A percentile compares a stretch with the other conserved stretches of the same genome.
These are phyloP conservation scores for Mobula birostris DNA, from an alignment of 2,113 vertebrate species.

Conservation along the genomic window DNA sequence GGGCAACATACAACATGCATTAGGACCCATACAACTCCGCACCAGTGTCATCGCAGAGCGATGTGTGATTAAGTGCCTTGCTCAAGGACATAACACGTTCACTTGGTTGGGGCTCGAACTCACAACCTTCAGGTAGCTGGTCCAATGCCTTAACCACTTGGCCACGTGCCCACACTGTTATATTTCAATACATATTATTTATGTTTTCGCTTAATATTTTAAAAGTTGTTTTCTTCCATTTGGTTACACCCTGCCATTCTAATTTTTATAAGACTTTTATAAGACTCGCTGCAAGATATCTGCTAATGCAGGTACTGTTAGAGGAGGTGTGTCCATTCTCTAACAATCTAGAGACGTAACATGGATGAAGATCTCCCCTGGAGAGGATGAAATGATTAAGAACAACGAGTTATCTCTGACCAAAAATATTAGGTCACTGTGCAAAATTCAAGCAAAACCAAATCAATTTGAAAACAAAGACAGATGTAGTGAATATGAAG, in stretches of 20 bases:
- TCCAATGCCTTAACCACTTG: too few species aligned
- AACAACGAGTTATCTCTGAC: background rate
- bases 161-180: background rate
- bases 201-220: background rate
- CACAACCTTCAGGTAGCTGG: too few species aligned
- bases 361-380: background rate
- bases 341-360: background rate
- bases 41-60: too few species aligned
- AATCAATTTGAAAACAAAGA: background rate
- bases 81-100: too few species aligned
- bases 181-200: background rate
- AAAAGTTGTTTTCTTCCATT: background rate
- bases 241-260: background rate
- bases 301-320: background rate
- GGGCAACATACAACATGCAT: too few species aligned
- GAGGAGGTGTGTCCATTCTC: background rate
- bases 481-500: constrained; percentile 3
- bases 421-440: background rate
- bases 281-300: background rate
- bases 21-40: too few species aligned
- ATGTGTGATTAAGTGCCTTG: too few species aligned
- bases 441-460: background rate
- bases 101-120: too few species aligned
- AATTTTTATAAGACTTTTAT: background rate
- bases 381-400: background rate